phyloP scores from a whole-genome alignment of 1,140 invertebrate species.

The Plodia interpunctella region DNA sequence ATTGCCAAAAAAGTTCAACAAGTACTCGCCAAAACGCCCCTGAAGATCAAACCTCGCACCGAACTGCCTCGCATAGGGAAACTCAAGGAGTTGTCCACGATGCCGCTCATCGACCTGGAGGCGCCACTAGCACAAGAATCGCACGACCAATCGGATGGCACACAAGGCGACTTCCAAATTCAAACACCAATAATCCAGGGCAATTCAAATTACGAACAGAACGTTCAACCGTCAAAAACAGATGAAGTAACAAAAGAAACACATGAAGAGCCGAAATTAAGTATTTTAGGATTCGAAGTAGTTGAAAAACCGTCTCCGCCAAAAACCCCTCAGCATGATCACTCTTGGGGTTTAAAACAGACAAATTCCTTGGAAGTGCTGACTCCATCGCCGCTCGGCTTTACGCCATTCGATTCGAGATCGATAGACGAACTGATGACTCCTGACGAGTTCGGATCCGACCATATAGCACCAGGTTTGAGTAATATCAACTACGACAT shows the following conservation, averaged over 20 bases:
- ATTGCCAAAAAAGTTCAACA: slow-evolving; percentile 81
- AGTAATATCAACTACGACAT: slow-evolving; percentile 86
- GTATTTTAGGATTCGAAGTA: slow-evolving; percentile 40
- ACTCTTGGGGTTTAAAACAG: slow-evolving; percentile 54
- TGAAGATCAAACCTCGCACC: slow-evolving; percentile 83
- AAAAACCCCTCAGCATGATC: slow-evolving; percentile 48
- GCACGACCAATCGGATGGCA: neutral
- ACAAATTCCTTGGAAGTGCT: slow-evolving; percentile 69
- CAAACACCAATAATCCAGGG: neutral
- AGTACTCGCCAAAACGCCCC: slow-evolving; percentile 82
- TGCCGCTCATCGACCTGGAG: slow-evolving; percentile 46
- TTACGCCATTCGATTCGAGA: slow-evolving; percentile 74
- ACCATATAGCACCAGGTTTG: slow-evolving; percentile 76
- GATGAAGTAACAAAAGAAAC: neutral
- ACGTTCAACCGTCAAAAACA: neutral
- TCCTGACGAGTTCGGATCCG: slow-evolving; percentile 77
- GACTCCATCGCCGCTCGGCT: slow-evolving; percentile 75
- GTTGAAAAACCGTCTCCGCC: slow-evolving; percentile 43
- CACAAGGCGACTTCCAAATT: neutral
- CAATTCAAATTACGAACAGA: slow-evolving; percentile 1
- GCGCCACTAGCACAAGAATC: slow-evolving; percentile 11
- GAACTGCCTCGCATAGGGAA: slow-evolving; percentile 69
- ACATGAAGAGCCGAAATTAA: slow-evolving; percentile 25
- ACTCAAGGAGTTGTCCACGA: slow-evolving; percentile 26
- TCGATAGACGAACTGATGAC: slow-evolving; percentile 78